Base-by-base conservation (phyloP, 2,113 vertebrate genomes). In the Cyanoramphus novaezelandiae region DNA sequence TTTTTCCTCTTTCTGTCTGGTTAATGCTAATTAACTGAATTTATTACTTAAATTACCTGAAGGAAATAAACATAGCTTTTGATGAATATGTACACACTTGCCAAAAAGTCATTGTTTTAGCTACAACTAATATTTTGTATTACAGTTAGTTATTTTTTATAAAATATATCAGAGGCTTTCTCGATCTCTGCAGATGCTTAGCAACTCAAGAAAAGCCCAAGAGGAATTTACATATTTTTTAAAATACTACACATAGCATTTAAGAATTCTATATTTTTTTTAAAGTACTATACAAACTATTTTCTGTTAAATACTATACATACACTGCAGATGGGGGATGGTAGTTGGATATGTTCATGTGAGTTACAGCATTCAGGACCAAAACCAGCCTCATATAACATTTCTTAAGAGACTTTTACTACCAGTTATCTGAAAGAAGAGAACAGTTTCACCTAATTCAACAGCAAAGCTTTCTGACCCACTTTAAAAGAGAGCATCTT, bases 171-270 rank as follows among this genome's bases (percentile, higher is more conserved):
- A 46, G 43, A 50, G 9, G 5, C 10, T 78, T 75, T 87, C 31
- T 39, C 44, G 15, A 55, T 6, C 15, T 47, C 13, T 72, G 10
- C 21, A 80, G 27, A 35, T 41, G 14, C 10, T 25, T 68, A 67
- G 33, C 57, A 67, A 27, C 62, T 90, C 44, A 70, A 43, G n/a
- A 43, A 82, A 87, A 92, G 2, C 5, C 9, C n/a, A 53, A 35
- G 8, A 46, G 1, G 2, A 88, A 37, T 52, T 74, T 75, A n/a
- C 1, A 5, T 10, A 63, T n/a, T 2, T 5, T 13, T n/a, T 23
- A 15, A 57, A 57, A 20, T 33, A 6, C 31, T n/a, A 21, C 21
- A 33, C 31, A n/a, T 57, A 21, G 5, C 33, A 21, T 13, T 57
- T 21, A 33, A 57, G 33, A 57, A 57, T 33, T 13, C 12, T 57